These are phyloP conservation scores for Gobius niger DNA, from an alignment of 2,113 vertebrate species.

Conservation along the genomic window DNA sequence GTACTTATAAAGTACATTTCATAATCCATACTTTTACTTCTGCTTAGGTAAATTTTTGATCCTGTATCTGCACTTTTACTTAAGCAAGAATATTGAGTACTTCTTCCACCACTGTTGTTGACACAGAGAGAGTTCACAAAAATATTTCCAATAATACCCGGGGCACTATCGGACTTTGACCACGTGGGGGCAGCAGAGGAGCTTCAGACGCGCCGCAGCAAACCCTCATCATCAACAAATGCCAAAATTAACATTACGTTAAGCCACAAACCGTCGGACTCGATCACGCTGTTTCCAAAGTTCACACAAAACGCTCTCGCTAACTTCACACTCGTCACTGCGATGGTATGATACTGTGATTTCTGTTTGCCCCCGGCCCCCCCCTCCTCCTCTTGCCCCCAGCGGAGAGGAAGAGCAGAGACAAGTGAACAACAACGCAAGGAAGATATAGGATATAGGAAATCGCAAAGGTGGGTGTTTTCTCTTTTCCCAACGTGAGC, in stretches of 20 bases:
- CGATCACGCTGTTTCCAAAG: neutral
- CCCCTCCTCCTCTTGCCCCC: constrained; percentile 34
- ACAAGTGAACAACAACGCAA: constrained; percentile 66
- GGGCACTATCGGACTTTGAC: neutral
- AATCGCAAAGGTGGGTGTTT: constrained; percentile 67
- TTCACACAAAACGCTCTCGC: too few species aligned
- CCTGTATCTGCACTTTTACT: too few species aligned
- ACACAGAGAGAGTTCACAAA: too few species aligned
- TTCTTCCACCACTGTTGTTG: too few species aligned
- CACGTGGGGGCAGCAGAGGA: neutral
- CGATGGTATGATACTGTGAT: neutral
- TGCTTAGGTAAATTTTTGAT: too few species aligned
- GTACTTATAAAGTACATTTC: too few species aligned
- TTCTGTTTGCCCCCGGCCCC: constrained; percentile 6
- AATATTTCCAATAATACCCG: too few species aligned
- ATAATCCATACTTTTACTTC: too few species aligned
- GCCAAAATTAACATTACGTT: neutral
- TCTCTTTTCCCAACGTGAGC: constrained; percentile 13
- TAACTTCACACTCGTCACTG: neutral
- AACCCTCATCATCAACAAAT: neutral
- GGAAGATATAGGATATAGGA: constrained; percentile 23
- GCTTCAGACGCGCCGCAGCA: neutral
- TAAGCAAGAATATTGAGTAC: too few species aligned
- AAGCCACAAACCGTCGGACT: neutral
- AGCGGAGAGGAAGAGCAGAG: constrained; percentile 63